Evolutionary conservation across 1,140 invertebrate species (phyloP), one percentile per base, ranked within the genome.

Genomic region (Drosophila truncata): DNA sequence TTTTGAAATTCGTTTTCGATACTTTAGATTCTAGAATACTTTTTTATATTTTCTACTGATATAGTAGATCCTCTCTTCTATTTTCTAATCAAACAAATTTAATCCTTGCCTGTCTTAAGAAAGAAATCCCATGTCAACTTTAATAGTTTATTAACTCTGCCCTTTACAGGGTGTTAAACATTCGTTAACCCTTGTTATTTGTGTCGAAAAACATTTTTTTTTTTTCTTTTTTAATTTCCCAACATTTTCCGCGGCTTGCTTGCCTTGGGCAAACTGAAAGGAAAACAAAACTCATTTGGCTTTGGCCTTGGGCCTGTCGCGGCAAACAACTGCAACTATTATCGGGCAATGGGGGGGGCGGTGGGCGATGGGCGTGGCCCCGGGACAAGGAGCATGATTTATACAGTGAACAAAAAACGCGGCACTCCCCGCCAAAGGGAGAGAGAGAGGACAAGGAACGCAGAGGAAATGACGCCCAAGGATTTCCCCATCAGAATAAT

Each of bases 261-360:
- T 60, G 60, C 49, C 33, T 37, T 3, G 11, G 41, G 54, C 41
- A 65, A 77, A 76, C 52, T 67, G 60, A 77, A 76, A 55, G 44
- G 18, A 82, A 82, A 76, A 65, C 63, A 47, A 82, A 87, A 82
- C 76, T 82, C 59, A 87, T 82, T 86, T 72, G 71, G 63, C 74
- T 78, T 57, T 80, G 58, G 59, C 71, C 78, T 81, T 71, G 37
- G 52, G 60, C 59, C 47, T 50, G 65, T 39, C 42, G 37, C 39
- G 31, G 33, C 69, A 31, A 46, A 46, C 65, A 71, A 71, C 63
- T 69, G 65, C 65, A 67, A 78, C 75, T 76, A 78, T 78, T 78
- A 78, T 70, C 50, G 66, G 46, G 49, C 29, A 41, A 13, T 16
- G 61, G 33, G 49, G 25, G 23, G 66, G 46, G 49, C 29, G 35